phyloP scores from a whole-genome alignment of 1,140 invertebrate genomes.

The Sinonovacula constricta region DNA sequence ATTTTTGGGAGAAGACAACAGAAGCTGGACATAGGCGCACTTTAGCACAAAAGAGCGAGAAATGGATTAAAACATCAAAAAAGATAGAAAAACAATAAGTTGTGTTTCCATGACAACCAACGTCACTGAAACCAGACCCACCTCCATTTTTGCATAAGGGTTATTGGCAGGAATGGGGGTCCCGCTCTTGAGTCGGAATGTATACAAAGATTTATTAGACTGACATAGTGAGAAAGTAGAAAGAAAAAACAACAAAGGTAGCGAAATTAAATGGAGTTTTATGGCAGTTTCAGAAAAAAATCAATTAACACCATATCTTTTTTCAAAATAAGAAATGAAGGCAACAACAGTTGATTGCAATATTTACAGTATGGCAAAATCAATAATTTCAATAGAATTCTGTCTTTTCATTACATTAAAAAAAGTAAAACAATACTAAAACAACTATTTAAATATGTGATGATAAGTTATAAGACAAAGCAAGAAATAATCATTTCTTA shows the following conservation, averaged over 20 bases:
- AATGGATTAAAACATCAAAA: background rate
- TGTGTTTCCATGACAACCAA: conserved; percentile 28
- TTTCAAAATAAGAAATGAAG: background rate
- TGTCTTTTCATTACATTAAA: no score
- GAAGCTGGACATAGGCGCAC: no score
- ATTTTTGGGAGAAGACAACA: no score
- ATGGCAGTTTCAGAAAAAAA: background rate
- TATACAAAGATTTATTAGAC: background rate
- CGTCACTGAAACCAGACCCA: conserved; percentile 22
- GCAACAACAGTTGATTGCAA: background rate
- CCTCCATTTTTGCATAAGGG: conserved; percentile 50
- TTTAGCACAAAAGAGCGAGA: no score
- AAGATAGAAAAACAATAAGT: background rate
- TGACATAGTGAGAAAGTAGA: no score
- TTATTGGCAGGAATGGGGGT: conserved; percentile 30
- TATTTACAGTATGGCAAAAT: background rate
- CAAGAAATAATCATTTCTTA: no score
- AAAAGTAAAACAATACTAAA: no score
- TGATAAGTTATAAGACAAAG: no score
- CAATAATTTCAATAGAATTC: no score
- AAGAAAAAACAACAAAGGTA: background rate
- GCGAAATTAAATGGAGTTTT: background rate
- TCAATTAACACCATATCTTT: background rate
- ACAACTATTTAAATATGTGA: no score
- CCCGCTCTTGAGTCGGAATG: conserved; percentile 1